Evolutionary conservation across 2,888 invertebrate genomes (phyloP).

Genomic region (Zygogramma bicolorata): DNA sequence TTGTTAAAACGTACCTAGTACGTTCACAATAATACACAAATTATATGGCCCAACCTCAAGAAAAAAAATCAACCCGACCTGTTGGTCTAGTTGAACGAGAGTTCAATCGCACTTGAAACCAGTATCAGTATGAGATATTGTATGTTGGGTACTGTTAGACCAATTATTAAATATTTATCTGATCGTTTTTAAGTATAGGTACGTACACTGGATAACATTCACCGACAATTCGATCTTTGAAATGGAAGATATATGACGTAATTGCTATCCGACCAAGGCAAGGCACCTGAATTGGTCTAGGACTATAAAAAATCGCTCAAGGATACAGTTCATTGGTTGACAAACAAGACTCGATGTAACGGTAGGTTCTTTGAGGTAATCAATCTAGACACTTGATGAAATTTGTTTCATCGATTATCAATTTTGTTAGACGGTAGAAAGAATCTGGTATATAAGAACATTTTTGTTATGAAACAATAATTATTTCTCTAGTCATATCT

Average conservation of each 20-base stretch:
- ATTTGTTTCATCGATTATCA: too few species aligned
- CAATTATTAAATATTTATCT: slow-evolving; percentile 59
- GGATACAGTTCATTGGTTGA: slow-evolving; percentile 7
- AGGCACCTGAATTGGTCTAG: background rate
- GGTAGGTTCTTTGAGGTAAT: background rate
- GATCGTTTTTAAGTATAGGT: slow-evolving; percentile 52
- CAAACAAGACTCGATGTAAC: background rate
- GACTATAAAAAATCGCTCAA: background rate
- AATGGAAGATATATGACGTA: slow-evolving; percentile 10
- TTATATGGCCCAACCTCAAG: background rate
- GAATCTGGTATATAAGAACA: too few species aligned
- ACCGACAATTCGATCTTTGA: slow-evolving; percentile 1
- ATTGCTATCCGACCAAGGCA: slow-evolving; percentile 4
- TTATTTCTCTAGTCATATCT: too few species aligned
- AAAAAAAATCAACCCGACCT: background rate
- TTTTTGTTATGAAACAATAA: too few species aligned
- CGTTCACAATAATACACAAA: background rate
- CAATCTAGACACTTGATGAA: background rate
- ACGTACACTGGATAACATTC: slow-evolving; percentile 32
- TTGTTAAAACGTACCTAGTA: background rate
- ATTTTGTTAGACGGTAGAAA: too few species aligned
- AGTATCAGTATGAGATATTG: slow-evolving; percentile 18
- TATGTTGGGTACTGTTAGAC: slow-evolving; percentile 55
- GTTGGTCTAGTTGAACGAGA: background rate
- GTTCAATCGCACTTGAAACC: background rate